Evolutionary conservation across 2,888 invertebrate genomes (phyloP), one percentile per base, ranked within the genome.

Genomic region (Volucella inanis): DNA sequence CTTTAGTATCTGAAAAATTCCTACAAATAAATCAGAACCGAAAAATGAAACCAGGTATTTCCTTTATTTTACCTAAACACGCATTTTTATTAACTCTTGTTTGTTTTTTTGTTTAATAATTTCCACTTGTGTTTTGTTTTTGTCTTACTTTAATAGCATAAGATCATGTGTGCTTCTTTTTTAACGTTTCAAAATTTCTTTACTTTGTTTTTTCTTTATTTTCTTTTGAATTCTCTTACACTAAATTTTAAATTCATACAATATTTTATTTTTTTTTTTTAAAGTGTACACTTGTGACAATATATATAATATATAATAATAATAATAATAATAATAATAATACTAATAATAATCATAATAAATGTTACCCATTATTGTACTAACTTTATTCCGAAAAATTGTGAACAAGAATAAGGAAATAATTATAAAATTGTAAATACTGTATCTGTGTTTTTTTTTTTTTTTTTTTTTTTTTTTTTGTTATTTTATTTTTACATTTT

Each of bases 1-100:
- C 4, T 22, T 22, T 3, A 22, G 3, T 22, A 22, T 22, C 22
- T 22, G 4, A 22, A 38, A 70, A 70, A 39, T 18, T 41, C n/a
- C 12, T 55, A 9, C 10, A 4, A 59, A 59, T 41, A 18, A 18
- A 18, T 18, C 18, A 18, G 2, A 18, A 18, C 18, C 18, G 18
- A 59, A 11, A 78, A 78, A 62, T 55, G n/a, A 80, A 81, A 68
- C 50, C 38, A 15, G 10, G 3, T 10, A 8, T 65, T 81, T 83
- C 89, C 88, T 90, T 89, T 89, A 89, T 90, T 90, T 89, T 90
- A 91, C 89, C 90, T 90, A 91, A 90, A 90, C 90, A 90, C 90
- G 90, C 90, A 90, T 89, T 90, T 90, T 90, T 90, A 90, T 91
- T 90, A 90, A 90, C 90, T 89, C 71, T 67, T 67, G 64, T 65